phyloP scores from a whole-genome alignment of 2,113 vertebrate species.

The Anthoscopus minutus region DNA sequence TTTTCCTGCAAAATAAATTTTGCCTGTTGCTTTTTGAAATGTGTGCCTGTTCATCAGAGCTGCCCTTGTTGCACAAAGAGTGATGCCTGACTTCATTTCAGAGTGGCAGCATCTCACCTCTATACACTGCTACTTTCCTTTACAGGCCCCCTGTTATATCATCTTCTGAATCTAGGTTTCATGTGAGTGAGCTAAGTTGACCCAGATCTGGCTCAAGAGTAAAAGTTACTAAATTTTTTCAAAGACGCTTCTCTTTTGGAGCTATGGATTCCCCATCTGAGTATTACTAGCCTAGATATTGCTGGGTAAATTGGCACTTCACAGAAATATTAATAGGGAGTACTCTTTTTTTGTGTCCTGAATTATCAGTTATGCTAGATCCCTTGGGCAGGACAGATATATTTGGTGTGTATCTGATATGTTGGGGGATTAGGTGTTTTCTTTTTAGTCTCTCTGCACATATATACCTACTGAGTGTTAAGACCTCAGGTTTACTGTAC shows the following conservation, averaged over 20 bases:
- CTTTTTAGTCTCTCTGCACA: neutral
- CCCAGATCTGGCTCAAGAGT: neutral
- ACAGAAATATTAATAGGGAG: neutral
- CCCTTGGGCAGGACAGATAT: neutral
- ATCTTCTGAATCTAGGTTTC: neutral
- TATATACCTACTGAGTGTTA: neutral
- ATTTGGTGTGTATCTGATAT: neutral
- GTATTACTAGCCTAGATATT: neutral
- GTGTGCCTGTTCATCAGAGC: fast-evolving
- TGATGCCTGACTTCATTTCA: neutral
- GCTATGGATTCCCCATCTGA: neutral
- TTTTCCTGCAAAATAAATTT: neutral
- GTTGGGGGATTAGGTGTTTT: neutral
- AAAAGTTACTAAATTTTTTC: neutral
- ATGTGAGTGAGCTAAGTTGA: neutral
- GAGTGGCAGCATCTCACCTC: neutral
- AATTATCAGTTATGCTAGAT: neutral
- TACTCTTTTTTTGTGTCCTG: neutral
- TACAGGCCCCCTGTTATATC: neutral
- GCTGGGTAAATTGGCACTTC: neutral
- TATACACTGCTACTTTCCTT: neutral
- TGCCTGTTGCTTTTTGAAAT: neutral
- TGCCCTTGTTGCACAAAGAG: neutral
- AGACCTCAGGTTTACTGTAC: neutral
- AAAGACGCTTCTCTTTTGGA: neutral